Base-by-base conservation (phyloP, 2,888 invertebrate genomes). In the Agrochola lychnidis region DNA sequence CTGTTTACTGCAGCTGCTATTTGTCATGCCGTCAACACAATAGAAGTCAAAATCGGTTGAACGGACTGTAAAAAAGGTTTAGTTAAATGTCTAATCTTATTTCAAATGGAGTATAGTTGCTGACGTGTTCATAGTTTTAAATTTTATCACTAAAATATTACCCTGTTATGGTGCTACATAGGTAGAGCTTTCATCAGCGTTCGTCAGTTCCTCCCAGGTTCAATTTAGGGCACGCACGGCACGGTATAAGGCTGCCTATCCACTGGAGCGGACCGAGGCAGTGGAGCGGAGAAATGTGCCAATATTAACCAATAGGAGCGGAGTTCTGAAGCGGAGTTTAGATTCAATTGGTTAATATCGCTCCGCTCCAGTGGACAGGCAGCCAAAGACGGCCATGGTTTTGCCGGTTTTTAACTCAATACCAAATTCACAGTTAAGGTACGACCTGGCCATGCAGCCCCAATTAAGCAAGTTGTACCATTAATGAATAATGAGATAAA, bases 401-500 rank as follows among this genome's bases (percentile, higher is more conserved):
- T 67, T 51, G 10, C 64, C 66, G n/a, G 4, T 40, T 79, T 67
- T 69, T 19, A 61, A 67, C 6, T 22, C 61, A 53, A 19, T 6
- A 4, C 53, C 36, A 36, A 16, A 68, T 53, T n/a, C 2, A 68
- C 68, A 53, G 51, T n/a, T 53, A 36, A n/a, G 48, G 5, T 2
- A 7, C 22, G n/a, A 72, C 16, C 40, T 6, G 30, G 36, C 25
- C 1, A 53, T 80, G 66, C 51, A 73, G 14, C 4, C 9, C 22
- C 57, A 48, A 66, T 81, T 56, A 73, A 66, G 40, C 12, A 78
- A 61, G 66, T 66, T 61, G 81, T 53, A 48, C 14, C 64, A 66
- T 78, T 81, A 80, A 78, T 80, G 19, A 78, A 22, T 53, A 61
- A 69, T 69, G 51, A 70, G 30, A 81, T 70, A 70, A 76, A 66